A percentile compares a stretch with the other conserved stretches of the same genome.
These are phyloP conservation scores for Cichlasoma orientale DNA, from an alignment of 2,797 vertebrate genomes.

Conservation along the genomic window DNA sequence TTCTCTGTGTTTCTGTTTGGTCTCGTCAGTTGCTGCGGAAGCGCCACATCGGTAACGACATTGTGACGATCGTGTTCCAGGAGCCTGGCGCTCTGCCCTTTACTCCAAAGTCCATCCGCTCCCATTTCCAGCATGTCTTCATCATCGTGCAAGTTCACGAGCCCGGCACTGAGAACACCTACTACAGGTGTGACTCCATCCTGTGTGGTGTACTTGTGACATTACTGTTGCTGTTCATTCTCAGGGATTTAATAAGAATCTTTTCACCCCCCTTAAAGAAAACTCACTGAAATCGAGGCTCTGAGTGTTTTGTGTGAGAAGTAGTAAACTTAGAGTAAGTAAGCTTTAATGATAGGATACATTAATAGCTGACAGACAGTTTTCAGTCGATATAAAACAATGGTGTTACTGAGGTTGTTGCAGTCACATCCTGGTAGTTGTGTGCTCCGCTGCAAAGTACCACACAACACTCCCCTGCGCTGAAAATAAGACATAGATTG, in stretches of 20 bases:
- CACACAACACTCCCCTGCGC: neutral
- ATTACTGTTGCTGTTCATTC: neutral
- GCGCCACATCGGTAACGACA: constrained; percentile 94
- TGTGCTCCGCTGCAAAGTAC: neutral
- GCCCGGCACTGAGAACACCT: constrained; percentile 84
- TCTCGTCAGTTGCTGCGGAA: constrained; percentile 87
- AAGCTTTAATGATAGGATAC: neutral
- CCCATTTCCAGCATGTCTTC: constrained; percentile 94
- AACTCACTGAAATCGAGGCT: too few relatives aligned
- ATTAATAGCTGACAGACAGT: too few relatives aligned
- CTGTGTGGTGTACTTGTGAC: neutral
- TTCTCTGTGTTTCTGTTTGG: constrained; percentile 10
- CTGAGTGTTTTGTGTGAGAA: neutral
- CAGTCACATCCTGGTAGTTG: neutral
- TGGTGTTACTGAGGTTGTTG: neutral
- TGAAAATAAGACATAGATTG: constrained; percentile 43
- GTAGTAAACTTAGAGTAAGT: neutral
- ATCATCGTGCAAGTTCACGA: constrained; percentile 87
- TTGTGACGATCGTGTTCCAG: constrained; percentile 95
- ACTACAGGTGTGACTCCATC: constrained; percentile 84
- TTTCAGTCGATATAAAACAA: neutral
- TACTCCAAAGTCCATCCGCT: constrained; percentile 90
- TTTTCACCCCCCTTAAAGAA: neutral
- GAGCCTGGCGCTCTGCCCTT: constrained; percentile 91
- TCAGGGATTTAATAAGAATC: neutral